phyloP scores from a whole-genome alignment of 23 tunicate genomes.

The Trididemnum nubilum region DNA sequence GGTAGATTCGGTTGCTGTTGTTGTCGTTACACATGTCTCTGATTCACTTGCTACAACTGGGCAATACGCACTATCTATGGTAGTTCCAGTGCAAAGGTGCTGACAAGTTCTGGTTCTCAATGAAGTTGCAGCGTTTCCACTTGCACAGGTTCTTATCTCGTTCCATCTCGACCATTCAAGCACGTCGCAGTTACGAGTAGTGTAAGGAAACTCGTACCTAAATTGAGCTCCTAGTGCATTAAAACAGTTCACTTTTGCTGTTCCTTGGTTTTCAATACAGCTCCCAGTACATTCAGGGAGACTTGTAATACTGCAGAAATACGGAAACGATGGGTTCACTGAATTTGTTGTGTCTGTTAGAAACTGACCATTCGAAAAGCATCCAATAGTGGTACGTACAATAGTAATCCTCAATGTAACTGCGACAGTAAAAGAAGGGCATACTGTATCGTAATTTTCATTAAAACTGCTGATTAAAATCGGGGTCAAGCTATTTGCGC shows the following conservation, averaged over 20 bases:
- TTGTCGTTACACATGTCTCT: no score
- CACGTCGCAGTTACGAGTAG: not conserved
- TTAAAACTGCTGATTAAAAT: no score
- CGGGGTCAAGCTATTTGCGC: no score
- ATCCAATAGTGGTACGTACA: not conserved
- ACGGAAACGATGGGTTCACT: not conserved
- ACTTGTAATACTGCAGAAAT: not conserved
- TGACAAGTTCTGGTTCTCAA: not conserved
- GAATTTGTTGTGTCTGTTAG: not conserved
- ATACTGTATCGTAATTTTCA: no score
- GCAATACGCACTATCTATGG: not conserved
- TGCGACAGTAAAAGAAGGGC: not conserved
- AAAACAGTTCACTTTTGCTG: not conserved
- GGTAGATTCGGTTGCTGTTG: no score
- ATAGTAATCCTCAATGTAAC: not conserved
- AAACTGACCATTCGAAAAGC: not conserved
- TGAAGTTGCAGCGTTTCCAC: not conserved
- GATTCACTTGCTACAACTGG: no score
- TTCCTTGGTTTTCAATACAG: not conserved
- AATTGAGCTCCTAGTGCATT: not conserved
- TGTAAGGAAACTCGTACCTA: not conserved
- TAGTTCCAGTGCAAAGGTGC: not conserved
- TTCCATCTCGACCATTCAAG: not conserved
- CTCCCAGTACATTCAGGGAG: not conserved
- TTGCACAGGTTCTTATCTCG: not conserved